Base-by-base conservation (phyloP, 2,888 invertebrate species). In the Aphidoletes aphidimyza region DNA sequence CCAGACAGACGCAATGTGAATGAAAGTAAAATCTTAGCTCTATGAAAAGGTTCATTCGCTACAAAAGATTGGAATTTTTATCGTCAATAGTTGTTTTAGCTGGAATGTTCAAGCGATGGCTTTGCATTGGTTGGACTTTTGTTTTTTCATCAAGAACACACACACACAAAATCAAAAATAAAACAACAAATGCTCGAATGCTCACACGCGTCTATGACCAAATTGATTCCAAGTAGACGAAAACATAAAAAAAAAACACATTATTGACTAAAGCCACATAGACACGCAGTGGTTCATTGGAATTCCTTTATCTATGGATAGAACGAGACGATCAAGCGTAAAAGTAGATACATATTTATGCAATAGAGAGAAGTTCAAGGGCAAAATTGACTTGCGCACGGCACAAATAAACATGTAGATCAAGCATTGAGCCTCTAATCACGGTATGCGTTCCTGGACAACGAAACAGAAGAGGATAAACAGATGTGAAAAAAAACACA, bases 361-460 rank as follows among this genome's bases (percentile, higher is more conserved):
- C n/a, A n/a, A 30, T 69, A 69, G 0, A 69, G 69, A 69, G 69
- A 69, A 69, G 69, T 69, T 69, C 69, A 69, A 69, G 69, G 69
- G 69, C 34, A 69, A 30, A 69, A 1, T 69, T 14, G 69, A 69
- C 26, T 42, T 69, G 69, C 69, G 30, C 69, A 30, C 69, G n/a
- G 0, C 5, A 30, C 30, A 11, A 26, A 3, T 17, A 47, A 47
- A 47, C 47, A 47, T 47, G 17, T 47, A 47, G 47, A 47, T 47
- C 47, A 47, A n/a, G 17, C 54, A 54, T 54, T 54, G 54, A 54
- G 22, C 22, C n/a, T 30, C 69, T 30, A 30, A 69, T 69, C 69
- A 30, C 5, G 8, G 9, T 54, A 22, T 30, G 42, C 14, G 14
- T 69, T 69, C n/a, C 69, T 69, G n/a, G 30, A n/a, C 69, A 69